phyloP scores from a whole-genome alignment of 2,113 vertebrate genomes.

The Siniperca chuatsi region DNA sequence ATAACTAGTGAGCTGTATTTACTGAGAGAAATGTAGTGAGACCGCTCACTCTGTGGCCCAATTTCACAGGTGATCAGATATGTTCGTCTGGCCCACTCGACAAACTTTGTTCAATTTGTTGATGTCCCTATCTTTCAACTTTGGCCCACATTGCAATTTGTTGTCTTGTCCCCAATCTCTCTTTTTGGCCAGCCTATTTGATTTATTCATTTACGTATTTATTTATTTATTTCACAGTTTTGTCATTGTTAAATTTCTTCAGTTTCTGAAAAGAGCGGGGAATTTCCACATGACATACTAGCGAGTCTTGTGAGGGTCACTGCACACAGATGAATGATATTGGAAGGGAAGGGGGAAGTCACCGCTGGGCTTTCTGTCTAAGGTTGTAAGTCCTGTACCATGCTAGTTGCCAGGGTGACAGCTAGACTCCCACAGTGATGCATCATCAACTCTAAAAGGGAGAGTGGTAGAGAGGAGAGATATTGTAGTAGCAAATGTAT shows the following conservation, averaged over 20 bases:
- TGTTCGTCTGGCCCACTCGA: constrained; percentile 70
- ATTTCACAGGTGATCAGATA: constrained; percentile 91
- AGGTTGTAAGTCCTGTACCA: constrained; percentile 58
- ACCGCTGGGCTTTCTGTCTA: constrained; percentile 66
- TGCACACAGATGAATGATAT: constrained; percentile 62
- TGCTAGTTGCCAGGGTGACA: constrained; percentile 76
- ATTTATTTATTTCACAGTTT: constrained; percentile 17
- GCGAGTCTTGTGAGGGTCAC: constrained; percentile 42
- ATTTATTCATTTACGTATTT: constrained; percentile 37
- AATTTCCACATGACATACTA: constrained; percentile 9
- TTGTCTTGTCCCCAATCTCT: constrained; percentile 36
- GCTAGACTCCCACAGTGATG: constrained; percentile 61
- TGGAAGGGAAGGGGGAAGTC: constrained; percentile 62
- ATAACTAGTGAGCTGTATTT: constrained; percentile 12
- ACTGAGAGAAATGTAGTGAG: constrained; percentile 47
- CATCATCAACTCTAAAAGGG: constrained; percentile 60
- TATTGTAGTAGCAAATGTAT: constrained; percentile 42
- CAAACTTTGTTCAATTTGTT: constrained; percentile 47
- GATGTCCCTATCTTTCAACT: constrained; percentile 52
- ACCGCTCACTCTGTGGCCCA: constrained; percentile 83
- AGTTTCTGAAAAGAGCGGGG: background rate
- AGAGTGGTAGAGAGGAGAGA: constrained; percentile 50
- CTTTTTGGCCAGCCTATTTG: constrained; percentile 6
- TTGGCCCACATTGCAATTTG: constrained; percentile 42
- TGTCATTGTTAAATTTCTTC: background rate